phyloP scores from a whole-genome alignment of 2,888 invertebrate species.

The Athrips mouffetella region DNA sequence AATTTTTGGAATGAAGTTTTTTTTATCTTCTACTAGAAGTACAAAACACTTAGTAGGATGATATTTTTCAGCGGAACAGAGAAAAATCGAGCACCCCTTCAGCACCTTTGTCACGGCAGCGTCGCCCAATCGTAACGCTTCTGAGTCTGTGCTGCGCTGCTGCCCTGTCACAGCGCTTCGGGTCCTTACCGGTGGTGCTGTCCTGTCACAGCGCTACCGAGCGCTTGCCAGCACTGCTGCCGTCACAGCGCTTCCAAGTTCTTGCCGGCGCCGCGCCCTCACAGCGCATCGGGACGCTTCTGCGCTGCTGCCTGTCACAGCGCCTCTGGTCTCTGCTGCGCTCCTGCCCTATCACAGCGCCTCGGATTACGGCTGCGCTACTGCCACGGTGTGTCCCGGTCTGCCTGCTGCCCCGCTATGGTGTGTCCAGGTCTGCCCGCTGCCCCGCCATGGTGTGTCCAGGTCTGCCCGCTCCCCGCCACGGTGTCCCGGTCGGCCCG shows the following conservation, averaged over 20 bases:
- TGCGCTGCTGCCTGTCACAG: constrained; percentile 6
- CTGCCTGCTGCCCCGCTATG: not conserved
- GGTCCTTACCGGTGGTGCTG: not conserved
- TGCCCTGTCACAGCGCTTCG: constrained; percentile 6
- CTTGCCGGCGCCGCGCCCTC: not conserved
- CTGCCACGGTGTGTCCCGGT: constrained; percentile 7
- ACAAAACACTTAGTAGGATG: too few relatives aligned
- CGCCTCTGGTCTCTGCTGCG: not conserved
- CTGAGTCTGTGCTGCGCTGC: constrained; percentile 8
- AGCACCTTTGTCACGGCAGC: too few relatives aligned
- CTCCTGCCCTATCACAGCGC: constrained; percentile 9
- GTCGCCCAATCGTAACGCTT: too few relatives aligned
- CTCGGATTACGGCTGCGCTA: constrained; percentile 2
- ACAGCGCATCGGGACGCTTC: not conserved
- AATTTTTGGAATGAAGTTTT: too few relatives aligned
- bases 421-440: not conserved
- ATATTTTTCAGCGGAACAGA: too few relatives aligned
- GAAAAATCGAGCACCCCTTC: too few relatives aligned
- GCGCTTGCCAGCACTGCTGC: not conserved
- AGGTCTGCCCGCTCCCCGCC: not conserved
- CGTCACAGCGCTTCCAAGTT: not conserved
- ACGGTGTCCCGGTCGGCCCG: not conserved
- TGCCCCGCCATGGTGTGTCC: not conserved
- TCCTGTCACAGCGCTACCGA: constrained; percentile 3
- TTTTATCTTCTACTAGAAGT: too few relatives aligned